Conservation (phyloP, 2,113 vertebrate genomes). For the Myrmecobius fasciatus region DNA sequence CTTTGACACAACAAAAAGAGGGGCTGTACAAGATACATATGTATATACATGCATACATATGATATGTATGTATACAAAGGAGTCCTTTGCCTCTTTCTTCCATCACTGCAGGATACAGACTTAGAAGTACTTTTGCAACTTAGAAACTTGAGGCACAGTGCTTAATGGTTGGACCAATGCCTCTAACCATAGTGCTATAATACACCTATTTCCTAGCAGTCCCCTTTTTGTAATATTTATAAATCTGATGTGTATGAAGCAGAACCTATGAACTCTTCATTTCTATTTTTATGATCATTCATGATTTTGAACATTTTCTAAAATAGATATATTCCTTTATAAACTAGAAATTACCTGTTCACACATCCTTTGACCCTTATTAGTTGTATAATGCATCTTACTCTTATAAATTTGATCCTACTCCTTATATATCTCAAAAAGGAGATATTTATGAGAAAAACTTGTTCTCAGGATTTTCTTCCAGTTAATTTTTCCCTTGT, state of each 20-base stretch:
- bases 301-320: neutral
- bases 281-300: neutral
- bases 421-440: neutral
- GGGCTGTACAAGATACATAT: neutral
- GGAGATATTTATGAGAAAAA: neutral
- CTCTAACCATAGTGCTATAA: neutral
- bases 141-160: neutral
- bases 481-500: neutral
- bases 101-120: neutral
- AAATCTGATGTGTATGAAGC: neutral
- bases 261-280: neutral
- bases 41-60: too few species aligned
- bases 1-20: neutral
- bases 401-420: neutral
- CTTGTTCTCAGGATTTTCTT: neutral
- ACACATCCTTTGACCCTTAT: neutral
- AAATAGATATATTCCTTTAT: neutral
- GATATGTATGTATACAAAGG: neutral
- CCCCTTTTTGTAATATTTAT: neutral
- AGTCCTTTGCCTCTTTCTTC: neutral
- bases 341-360: neutral
- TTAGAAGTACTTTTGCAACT: neutral
- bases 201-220: neutral
- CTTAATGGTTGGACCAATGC: neutral
- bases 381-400: neutral